A percentile compares a stretch with the other conserved stretches of the same genome.
Conservation (phyloP, 37 sponge, comb jelly and placozoan genomes). For the Bolinopsis microptera region DNA sequence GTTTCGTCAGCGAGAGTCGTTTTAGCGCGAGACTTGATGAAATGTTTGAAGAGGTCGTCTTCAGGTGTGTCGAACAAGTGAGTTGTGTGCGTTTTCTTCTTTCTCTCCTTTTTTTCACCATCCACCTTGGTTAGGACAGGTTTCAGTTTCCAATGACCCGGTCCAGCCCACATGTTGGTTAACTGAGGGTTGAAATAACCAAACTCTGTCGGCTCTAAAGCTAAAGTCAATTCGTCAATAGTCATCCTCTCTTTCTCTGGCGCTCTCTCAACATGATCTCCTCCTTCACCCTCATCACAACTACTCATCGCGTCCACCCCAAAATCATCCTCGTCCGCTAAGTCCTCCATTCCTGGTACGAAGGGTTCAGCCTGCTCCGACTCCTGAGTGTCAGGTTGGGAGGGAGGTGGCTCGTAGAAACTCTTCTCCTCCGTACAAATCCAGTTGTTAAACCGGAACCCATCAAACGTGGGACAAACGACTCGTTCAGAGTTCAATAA, state of each 20-base stretch:
- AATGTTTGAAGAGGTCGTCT: slow-evolving; percentile 26
- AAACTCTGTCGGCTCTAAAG: slow-evolving; percentile 77
- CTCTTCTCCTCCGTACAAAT: background rate
- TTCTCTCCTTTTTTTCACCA: slow-evolving; percentile 8
- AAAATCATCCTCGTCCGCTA: background rate
- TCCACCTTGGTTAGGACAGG: background rate
- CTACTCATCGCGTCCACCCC: background rate
- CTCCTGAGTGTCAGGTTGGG: slow-evolving; percentile 27
- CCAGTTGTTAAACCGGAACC: slow-evolving; percentile 67
- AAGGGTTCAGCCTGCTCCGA: background rate
- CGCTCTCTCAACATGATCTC: background rate
- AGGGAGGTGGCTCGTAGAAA: slow-evolving; percentile 2
- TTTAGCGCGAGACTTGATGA: slow-evolving; percentile 40
- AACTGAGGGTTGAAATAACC: slow-evolving; percentile 79
- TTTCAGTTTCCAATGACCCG: slow-evolving; percentile 84
- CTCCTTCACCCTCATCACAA: background rate
- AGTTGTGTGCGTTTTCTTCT: background rate
- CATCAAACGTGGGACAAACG: slow-evolving; percentile 66
- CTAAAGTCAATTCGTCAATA: slow-evolving; percentile 65
- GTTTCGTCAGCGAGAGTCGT: slow-evolving; percentile 39
- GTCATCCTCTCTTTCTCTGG: slow-evolving; percentile 1
- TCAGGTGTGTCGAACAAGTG: background rate
- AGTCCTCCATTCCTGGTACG: slow-evolving; percentile 29
- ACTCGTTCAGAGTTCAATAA: background rate
- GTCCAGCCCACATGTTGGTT: slow-evolving; percentile 86